A percentile compares a stretch with the other conserved stretches of the same genome.
These are phyloP conservation scores for Chlorops oryzae DNA, from an alignment of 1,140 invertebrate genomes.

Conservation along the genomic window DNA sequence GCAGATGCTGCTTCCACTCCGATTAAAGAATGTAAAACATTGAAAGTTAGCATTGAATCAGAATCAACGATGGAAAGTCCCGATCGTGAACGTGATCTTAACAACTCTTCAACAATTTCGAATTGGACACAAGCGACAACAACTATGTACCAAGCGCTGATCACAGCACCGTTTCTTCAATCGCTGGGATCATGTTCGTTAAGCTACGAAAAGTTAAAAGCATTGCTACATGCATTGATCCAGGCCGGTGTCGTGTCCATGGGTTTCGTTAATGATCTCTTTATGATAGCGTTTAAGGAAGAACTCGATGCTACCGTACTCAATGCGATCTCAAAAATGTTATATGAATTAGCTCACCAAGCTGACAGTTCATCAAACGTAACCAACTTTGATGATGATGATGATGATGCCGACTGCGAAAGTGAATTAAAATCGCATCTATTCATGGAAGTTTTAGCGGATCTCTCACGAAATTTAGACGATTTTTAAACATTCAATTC, in stretches of 20 bases:
- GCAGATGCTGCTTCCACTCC: no score
- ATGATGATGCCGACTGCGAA: slow-evolving; percentile 14
- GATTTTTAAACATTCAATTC: slow-evolving; percentile 22
- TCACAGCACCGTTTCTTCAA: slow-evolving; percentile 27
- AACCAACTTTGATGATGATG: neutral
- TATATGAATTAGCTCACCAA: no score
- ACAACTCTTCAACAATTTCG: no score
- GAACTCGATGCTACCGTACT: slow-evolving; percentile 29
- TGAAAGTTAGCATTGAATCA: no score
- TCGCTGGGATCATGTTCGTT: slow-evolving; percentile 14
- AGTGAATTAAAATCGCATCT: slow-evolving; percentile 34
- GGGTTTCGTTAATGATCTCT: slow-evolving; percentile 28
- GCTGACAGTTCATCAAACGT: no score
- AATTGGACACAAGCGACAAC: no score
- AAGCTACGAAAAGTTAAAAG: slow-evolving; percentile 20
- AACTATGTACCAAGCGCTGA: slow-evolving; percentile 23
- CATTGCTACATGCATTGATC: slow-evolving; percentile 25
- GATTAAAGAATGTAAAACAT: no score
- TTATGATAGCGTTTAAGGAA: slow-evolving; percentile 32
- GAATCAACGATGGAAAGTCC: no score
- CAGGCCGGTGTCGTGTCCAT: slow-evolving; percentile 18
- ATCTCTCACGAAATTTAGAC: slow-evolving; percentile 41
- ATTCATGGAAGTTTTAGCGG: slow-evolving; percentile 44
- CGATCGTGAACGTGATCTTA: no score
- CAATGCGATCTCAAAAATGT: slow-evolving; percentile 26